Evolutionary conservation across 2,797 vertebrate species (phyloP).

Genomic region (Falco berigora): DNA sequence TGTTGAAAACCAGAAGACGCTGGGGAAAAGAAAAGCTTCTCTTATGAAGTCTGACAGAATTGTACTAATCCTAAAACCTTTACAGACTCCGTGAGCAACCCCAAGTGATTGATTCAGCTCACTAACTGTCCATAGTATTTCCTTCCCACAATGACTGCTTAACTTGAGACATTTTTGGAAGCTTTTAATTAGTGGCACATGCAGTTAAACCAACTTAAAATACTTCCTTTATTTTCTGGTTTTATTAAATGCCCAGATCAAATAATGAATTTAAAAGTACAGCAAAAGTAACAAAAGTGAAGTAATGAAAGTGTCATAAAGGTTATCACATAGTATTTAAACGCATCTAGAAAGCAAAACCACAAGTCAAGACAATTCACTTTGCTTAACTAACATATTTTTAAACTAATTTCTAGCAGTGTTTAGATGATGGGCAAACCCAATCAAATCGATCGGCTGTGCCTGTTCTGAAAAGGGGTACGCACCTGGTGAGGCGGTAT

Average conservation of each 20-base stretch:
- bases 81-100: background rate
- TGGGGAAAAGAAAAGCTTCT: background rate
- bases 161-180: background rate
- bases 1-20: background rate
- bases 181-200: background rate
- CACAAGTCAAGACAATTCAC: background rate
- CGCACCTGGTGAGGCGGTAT: accelerated
- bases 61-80: background rate
- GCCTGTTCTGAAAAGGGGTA: background rate
- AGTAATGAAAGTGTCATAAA: background rate
- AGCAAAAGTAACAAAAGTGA: background rate
- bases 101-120: background rate
- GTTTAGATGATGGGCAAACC: too few relatives aligned
- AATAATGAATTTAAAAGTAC: background rate
- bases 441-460: background rate
- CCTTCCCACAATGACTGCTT: background rate
- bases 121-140: background rate
- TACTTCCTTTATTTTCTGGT: background rate
- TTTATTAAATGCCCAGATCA: background rate
- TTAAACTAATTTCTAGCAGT: too few relatives aligned
- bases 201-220: background rate
- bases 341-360: background rate
- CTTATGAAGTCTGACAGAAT: background rate
- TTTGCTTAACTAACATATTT: background rate
- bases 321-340: background rate